phyloP scores from a whole-genome alignment of 23 tunicate genomes.

The Styela clava region DNA sequence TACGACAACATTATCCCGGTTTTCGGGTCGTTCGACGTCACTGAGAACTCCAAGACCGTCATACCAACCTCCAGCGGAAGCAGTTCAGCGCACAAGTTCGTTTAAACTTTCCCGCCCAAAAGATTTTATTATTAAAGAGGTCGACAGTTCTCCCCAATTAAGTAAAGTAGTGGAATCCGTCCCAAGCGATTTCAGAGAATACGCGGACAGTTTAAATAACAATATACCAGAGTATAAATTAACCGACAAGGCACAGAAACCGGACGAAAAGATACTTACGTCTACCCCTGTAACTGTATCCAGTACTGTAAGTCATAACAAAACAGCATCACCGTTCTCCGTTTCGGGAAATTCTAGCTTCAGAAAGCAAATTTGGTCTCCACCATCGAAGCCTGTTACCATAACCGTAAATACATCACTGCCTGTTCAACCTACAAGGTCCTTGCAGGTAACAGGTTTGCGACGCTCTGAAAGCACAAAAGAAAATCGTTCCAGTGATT shows the following conservation, averaged over 20 bases:
- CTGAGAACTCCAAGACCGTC: constrained; percentile 23
- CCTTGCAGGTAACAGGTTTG: constrained; percentile 14
- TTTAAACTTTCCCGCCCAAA: constrained; percentile 61
- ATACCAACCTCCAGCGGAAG: constrained; percentile 42
- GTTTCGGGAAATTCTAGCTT: constrained; percentile 1
- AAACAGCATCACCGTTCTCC: constrained; percentile 21
- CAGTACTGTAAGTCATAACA: constrained; percentile 17
- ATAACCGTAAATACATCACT: neutral
- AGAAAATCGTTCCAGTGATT: constrained; percentile 32
- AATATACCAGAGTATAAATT: neutral
- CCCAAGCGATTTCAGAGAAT: constrained; percentile 3
- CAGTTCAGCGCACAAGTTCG: constrained; percentile 43
- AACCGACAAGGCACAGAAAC: neutral
- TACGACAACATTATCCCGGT: constrained; percentile 27
- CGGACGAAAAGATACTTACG: neutral
- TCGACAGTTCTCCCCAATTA: neutral
- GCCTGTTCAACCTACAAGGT: neutral
- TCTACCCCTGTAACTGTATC: neutral
- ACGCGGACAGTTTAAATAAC: constrained; percentile 16
- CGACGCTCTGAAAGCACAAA: constrained; percentile 66
- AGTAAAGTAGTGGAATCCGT: constrained; percentile 1
- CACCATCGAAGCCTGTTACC: neutral
- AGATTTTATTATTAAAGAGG: constrained; percentile 44
- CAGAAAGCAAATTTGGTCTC: neutral
- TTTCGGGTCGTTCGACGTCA: constrained; percentile 50